Evolutionary conservation across 2,888 invertebrate species (phyloP), one percentile per base, ranked within the genome.

Genomic region (Drosophila rellima): DNA sequence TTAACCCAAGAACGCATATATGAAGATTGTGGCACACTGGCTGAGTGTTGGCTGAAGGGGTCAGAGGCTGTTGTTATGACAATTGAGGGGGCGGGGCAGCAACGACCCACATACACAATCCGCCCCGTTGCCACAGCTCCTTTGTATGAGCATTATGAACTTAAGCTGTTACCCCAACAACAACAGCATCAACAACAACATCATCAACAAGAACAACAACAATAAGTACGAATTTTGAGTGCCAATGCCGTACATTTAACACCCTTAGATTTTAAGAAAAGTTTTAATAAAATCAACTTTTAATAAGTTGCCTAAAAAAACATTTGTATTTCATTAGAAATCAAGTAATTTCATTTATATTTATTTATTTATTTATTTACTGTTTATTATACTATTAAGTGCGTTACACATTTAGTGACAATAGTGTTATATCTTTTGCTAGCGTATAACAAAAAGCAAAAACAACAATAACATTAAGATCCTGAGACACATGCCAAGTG

Each of bases 1-100:
- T 84, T 84, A 84, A 84, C 89, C 81, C 89, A 70, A 71, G 70
- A 88, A 72, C 82, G 80, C 82, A 88, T 82, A 88, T 82, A 77
- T 88, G 88, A 69, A 82, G 73, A 62, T 56, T 68, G 60, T 68
- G 61, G 3, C 11, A 18, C n/a, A 39, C 17, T 13, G 26, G 13
- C 42, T 26, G 26, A 44, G 54, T 5, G 17, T 17, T 7, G 23
- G 52, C n/a, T n/a, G n/a, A n/a, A 23, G 7, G 35, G 10, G 17
- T 31, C 50, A 57, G 29, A 44, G 29, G 44, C 45, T 70, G 50
- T 44, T 79, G 68, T 68, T 78, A 82, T 60, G 79, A 78, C 75
- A 70, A 66, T 70, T 78, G 37, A 33, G 60, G 8, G 15, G 42
- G 10, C 0, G 11, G 2, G 11, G 7, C 2, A 45, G 44, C 29